Evolutionary conservation across 92 coral and sea anemone genomes (phyloP).

Genomic region (Diadumene lineata): DNA sequence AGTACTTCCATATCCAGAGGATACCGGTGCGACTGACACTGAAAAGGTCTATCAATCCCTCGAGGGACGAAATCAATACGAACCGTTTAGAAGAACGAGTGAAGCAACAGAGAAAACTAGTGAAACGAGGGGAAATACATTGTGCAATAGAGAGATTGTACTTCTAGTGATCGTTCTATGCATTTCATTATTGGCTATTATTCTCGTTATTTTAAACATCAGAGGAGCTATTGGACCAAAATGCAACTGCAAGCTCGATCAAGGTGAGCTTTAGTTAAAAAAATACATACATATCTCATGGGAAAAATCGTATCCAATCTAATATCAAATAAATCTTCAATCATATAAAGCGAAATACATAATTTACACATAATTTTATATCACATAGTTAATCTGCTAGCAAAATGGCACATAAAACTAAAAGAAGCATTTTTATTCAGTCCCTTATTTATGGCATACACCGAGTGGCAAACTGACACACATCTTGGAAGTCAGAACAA

Average conservation of each 20-base stretch:
- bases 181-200: slow-evolving; percentile 5
- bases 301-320: too few species aligned
- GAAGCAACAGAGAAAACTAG: background rate
- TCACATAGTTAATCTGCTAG: too few species aligned
- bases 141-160: background rate
- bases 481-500: too few species aligned
- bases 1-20: background rate
- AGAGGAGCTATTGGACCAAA: slow-evolving; percentile 8
- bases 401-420: too few species aligned
- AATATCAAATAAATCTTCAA: too few species aligned
- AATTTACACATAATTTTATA: too few species aligned
- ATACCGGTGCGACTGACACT: background rate
- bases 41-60: background rate
- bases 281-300: too few species aligned
- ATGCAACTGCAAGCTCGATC: slow-evolving; percentile 3
- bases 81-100: background rate
- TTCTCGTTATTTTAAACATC: slow-evolving; percentile 19
- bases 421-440: too few species aligned
- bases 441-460: too few species aligned
- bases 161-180: background rate
- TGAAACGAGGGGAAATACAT: background rate
- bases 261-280: too few species aligned
- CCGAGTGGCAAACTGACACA: too few species aligned
- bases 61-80: background rate
- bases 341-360: too few species aligned